Percentiles rank a stretch among this genome's conserved stretches.
Evolutionary conservation across 1,140 invertebrate species (phyloP).

Genomic region (Microplitis demolitor): DNA sequence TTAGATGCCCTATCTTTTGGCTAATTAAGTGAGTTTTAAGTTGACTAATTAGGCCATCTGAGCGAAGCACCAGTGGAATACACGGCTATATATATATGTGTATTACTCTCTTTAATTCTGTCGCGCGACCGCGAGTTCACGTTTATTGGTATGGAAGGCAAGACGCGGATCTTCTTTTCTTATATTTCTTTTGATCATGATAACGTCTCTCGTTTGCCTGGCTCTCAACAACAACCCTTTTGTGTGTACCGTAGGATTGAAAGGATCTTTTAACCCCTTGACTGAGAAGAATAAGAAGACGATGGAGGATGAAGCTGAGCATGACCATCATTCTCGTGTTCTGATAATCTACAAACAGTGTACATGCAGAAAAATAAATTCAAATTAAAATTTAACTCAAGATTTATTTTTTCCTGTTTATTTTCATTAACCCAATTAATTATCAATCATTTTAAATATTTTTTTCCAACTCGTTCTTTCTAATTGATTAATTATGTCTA

Average conservation of each 20-base stretch:
- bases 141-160: neutral
- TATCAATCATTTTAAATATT: too few species aligned
- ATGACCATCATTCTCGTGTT: slow-evolving; percentile 1
- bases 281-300: too few species aligned
- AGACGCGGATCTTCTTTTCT: neutral
- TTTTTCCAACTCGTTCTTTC: too few species aligned
- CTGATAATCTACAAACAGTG: too few species aligned
- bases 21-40: slow-evolving; percentile 23
- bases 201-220: slow-evolving; percentile 8
- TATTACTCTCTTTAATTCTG: neutral
- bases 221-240: neutral
- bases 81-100: neutral
- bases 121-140: slow-evolving; percentile 10
- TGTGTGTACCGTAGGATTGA: neutral
- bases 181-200: slow-evolving; percentile 2
- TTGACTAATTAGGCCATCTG: slow-evolving; percentile 19
- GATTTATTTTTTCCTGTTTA: too few species aligned
- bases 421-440: too few species aligned
- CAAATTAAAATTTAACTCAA: too few species aligned
- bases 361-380: too few species aligned
- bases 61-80: neutral
- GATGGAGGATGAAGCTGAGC: neutral
- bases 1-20: slow-evolving; percentile 22
- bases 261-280: neutral
- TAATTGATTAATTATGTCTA: too few species aligned